These are phyloP conservation scores for Anisognathus igniventris DNA, from an alignment of 2,797 vertebrate species.

Conservation along the genomic window DNA sequence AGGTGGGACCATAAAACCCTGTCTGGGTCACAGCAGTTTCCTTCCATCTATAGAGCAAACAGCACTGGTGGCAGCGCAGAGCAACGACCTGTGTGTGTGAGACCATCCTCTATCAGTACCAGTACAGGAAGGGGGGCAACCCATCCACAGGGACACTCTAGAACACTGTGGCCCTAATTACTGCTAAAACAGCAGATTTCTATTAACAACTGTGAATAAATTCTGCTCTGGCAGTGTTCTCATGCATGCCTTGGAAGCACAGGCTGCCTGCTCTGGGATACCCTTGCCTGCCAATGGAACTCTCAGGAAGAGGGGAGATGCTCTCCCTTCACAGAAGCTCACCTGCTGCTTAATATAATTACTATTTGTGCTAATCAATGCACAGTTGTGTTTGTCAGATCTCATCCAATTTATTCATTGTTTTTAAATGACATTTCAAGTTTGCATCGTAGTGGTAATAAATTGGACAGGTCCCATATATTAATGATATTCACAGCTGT, in stretches of 20 bases:
- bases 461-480: background rate
- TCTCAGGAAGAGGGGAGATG: background rate
- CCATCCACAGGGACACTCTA: background rate
- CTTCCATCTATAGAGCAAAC: background rate
- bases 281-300: rapidly evolving
- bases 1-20: background rate
- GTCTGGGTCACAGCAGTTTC: background rate
- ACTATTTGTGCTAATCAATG: background rate
- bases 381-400: background rate
- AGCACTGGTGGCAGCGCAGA: rapidly evolving
- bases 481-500: background rate
- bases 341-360: background rate
- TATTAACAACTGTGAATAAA: background rate
- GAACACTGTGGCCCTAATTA: background rate
- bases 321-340: background rate
- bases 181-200: background rate
- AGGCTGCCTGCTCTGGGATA: background rate
- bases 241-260: background rate
- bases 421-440: background rate
- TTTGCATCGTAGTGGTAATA: background rate
- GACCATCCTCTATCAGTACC: background rate
- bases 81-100: rapidly evolving
- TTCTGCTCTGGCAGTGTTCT: background rate
- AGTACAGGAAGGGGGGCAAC: background rate
- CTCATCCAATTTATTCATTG: background rate